Conservation (phyloP, 1,140 invertebrate genomes). For the Prorops nasuta region DNA sequence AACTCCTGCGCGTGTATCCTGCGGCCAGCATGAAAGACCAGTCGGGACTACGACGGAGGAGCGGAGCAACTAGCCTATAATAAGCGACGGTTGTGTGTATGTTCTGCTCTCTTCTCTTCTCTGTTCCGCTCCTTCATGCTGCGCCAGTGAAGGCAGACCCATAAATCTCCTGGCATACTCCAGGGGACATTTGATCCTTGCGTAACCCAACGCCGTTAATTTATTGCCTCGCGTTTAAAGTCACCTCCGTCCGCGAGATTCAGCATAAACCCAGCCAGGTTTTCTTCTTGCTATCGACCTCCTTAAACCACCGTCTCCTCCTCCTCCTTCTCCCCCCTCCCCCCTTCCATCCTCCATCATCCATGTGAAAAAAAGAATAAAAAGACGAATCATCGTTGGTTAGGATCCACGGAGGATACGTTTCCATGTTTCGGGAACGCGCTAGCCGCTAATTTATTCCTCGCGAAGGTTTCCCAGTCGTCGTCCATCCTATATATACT, state of each 20-base stretch:
- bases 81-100: slow-evolving; percentile 50
- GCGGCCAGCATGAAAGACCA: slow-evolving; percentile 39
- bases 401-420: too few relatives aligned
- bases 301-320: slow-evolving; percentile 13
- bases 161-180: slow-evolving; percentile 57
- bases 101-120: slow-evolving; percentile 49
- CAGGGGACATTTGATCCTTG: slow-evolving; percentile 59
- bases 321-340: not conserved
- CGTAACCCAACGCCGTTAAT: slow-evolving; percentile 59
- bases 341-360: not conserved
- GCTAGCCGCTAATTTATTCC: too few relatives aligned
- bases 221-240: slow-evolving; percentile 57
- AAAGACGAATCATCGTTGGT: too few relatives aligned
- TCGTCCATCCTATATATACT: too few relatives aligned
- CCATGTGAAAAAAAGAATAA: too few relatives aligned
- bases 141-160: slow-evolving; percentile 54
- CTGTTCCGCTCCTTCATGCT: slow-evolving; percentile 53
- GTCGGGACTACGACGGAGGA: slow-evolving; percentile 30
- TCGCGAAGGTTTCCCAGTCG: too few relatives aligned
- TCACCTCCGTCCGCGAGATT: slow-evolving; percentile 48
- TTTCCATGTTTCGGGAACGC: too few relatives aligned
- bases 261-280: slow-evolving; percentile 21
- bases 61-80: slow-evolving; percentile 52
- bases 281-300: slow-evolving; percentile 46
- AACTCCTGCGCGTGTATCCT: slow-evolving; percentile 52